phyloP scores from a whole-genome alignment of 2,113 vertebrate species.

The Thalassoma bifasciatum region DNA sequence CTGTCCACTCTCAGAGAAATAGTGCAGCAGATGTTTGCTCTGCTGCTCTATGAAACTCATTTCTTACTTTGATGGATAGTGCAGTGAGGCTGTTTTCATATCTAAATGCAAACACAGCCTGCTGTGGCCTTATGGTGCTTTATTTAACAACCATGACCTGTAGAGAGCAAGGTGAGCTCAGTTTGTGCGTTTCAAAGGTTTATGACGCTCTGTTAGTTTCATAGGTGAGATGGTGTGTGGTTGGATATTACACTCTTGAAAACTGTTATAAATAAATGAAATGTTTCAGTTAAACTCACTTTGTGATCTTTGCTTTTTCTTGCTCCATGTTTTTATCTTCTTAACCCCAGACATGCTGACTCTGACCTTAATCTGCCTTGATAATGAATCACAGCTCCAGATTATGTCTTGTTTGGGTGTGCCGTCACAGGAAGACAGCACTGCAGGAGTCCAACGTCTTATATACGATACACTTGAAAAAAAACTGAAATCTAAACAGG shows the following conservation, averaged over 20 bases:
- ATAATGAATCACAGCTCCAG: conserved; percentile 20
- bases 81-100: background rate
- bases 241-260: no score
- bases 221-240: no score
- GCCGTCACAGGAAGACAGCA: conserved; percentile 18
- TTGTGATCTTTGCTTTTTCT: conserved; percentile 3
- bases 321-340: conserved; percentile 16
- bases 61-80: conserved; percentile 53
- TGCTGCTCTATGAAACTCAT: conserved; percentile 31
- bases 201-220: no score
- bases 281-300: background rate
- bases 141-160: conserved; percentile 4
- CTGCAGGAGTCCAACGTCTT: conserved; percentile 30
- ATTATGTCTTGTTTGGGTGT: conserved; percentile 69
- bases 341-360: conserved; percentile 27
- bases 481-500: no score
- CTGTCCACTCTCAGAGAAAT: background rate
- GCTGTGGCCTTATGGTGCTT: conserved; percentile 12
- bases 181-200: no score
- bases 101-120: conserved; percentile 46
- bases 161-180: no score
- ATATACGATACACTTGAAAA: no score
- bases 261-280: background rate
- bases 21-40: conserved; percentile 38
- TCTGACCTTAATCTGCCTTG: conserved; percentile 71